These are phyloP conservation scores for Heliconius congener DNA, from an alignment of 1,140 invertebrate genomes.

Conservation along the genomic window DNA sequence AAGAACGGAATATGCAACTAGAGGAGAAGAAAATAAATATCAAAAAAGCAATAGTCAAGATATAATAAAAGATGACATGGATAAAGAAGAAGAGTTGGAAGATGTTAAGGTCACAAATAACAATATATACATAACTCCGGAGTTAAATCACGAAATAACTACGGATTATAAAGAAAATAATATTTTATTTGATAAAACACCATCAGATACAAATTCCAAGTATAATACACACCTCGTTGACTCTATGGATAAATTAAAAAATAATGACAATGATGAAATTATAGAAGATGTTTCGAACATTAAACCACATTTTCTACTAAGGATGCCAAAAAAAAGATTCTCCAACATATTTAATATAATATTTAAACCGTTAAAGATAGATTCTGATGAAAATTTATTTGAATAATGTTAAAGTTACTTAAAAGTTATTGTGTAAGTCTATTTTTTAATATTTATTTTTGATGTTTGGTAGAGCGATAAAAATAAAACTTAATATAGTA, in stretches of 20 bases:
- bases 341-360: slow-evolving; percentile 51
- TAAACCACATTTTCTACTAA: slow-evolving; percentile 29
- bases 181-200: background rate
- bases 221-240: background rate
- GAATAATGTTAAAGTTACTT: slow-evolving; percentile 40
- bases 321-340: slow-evolving; percentile 36
- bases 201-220: background rate
- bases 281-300: slow-evolving; percentile 28
- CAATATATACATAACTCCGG: slow-evolving; percentile 27
- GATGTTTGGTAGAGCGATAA: background rate
- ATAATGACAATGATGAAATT: slow-evolving; percentile 19
- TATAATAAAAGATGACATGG: slow-evolving; percentile 23
- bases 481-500: too few relatives aligned
- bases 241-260: background rate
- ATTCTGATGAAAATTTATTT: slow-evolving; percentile 45
- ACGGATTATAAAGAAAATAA: slow-evolving; percentile 15
- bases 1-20: slow-evolving; percentile 45
- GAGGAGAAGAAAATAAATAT: slow-evolving; percentile 33
- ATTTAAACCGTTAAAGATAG: slow-evolving; percentile 40
- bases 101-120: slow-evolving; percentile 28
- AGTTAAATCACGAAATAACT: slow-evolving; percentile 19
- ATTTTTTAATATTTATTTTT: background rate
- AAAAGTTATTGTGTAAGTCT: background rate
- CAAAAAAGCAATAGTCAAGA: slow-evolving; percentile 12
- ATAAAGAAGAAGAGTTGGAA: slow-evolving; percentile 22